Base-by-base conservation (phyloP, 2,888 invertebrate species). In the Balanococcus diminutus region DNA sequence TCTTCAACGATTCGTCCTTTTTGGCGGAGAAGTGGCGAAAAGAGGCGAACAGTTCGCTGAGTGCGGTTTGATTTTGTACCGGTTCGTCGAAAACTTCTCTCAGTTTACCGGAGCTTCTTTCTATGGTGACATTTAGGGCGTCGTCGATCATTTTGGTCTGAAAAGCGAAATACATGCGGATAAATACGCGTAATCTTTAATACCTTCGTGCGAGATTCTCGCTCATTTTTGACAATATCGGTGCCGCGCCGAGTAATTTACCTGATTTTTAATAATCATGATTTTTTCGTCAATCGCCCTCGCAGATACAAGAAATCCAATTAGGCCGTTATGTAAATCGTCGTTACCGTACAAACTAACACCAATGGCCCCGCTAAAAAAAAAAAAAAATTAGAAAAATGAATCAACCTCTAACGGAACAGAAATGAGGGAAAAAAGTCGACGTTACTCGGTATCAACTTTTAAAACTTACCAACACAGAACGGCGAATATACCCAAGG, bases 331-430 rank as follows among this genome's bases (percentile, higher is more conserved):
- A 92, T 98, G 97, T 75, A 97, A 93, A 90, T 97, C 96, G 90
- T 98, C 97, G 91, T 98, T 98, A 56, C 98, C 98, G 91, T 97
- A 98, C 67, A 98, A 93, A 39, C 95, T 97, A 85, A 97, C 93
- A 86, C 96, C 97, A 88, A 97, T 94, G 8, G 96, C 95, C 87
- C 95, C 96, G 91, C 92, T 91, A 88, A 14, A 86, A 82, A 86
- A 72, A n/a, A 19, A 16, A 19, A 22, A 25, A 16, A n/a, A n/a
- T n/a, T n/a, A n/a, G n/a, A n/a, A n/a, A n/a, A n/a, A n/a, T n/a
- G n/a, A n/a, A n/a, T n/a, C n/a, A n/a, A n/a, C n/a, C n/a, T n/a
- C n/a, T n/a, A n/a, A n/a, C n/a, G n/a, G n/a, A n/a, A n/a, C n/a
- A n/a, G n/a, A n/a, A n/a, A n/a, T n/a, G n/a, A n/a, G n/a, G n/a